Base-by-base conservation (phyloP, 2,113 vertebrate species). In the Pollachius pollachius region DNA sequence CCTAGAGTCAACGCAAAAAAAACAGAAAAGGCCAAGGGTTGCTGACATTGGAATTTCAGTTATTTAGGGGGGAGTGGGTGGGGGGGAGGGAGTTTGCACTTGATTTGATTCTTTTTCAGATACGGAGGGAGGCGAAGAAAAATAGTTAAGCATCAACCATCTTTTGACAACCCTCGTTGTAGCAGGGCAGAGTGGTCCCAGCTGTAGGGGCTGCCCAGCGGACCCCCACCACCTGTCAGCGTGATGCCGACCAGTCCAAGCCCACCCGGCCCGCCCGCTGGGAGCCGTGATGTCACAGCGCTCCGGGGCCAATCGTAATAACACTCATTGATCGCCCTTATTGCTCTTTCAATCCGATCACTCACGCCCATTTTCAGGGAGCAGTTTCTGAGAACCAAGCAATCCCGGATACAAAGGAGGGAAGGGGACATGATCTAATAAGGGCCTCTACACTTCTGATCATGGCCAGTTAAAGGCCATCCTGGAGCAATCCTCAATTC, bases 11-110 rank as follows among this genome's bases (percentile, higher is more conserved):
- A 67, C 73, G 66, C 70, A 64, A 34, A 34, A 34, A 34, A 34
- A 34, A 34, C 4, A 34, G 6, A 63, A 63, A 73, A 84, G 63
- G 70, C 70, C 72, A 59, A 83, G 61, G 56, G 58, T 80, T 72
- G 84, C 81, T 87, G 85, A 90, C 89, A 85, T 70, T 65, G 89
- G 89, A 90, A 91, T 91, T 84, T 34, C 56, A 71, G 71, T 76
- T 85, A 89, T 83, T 81, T 54, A 68, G 62, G 69, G 15, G 62
- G 15, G 3, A 17, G 60, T 62, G 62, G 30, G 62, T 84, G 83
- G 27, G 61, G 19, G 52, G 54, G 64, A 69, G 73, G 75, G 62
- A 62, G 78, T 75, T 83, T 81, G 72, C 68, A 60, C 63, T 64
- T 68, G 78, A 85, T 77, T 70, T 82, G 25, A 71, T 34, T 64